Conservation (phyloP, 2,797 vertebrate species). For the Cyprinodon diabolis region DNA sequence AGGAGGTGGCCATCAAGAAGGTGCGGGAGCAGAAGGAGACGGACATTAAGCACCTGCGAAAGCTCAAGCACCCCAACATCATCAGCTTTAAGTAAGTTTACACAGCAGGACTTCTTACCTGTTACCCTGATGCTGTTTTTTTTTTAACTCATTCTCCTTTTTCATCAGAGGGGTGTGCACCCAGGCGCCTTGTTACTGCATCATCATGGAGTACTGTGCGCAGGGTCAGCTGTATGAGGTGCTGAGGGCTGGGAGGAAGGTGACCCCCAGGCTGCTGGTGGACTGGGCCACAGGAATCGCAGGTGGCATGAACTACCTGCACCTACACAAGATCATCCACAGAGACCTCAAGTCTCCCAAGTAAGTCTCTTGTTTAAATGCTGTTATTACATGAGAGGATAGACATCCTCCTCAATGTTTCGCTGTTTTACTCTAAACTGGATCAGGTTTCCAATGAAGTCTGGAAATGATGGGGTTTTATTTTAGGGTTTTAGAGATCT, state of each 20-base stretch:
- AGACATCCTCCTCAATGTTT: too few species aligned
- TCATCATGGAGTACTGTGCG: slow-evolving; percentile 99
- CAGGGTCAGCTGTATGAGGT: slow-evolving; percentile 98
- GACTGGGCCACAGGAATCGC: slow-evolving; percentile 98
- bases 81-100: slow-evolving; percentile 94
- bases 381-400: not conserved
- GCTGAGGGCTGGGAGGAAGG: slow-evolving; percentile 90
- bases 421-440: not conserved
- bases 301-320: slow-evolving; percentile 98
- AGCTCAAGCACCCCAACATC: slow-evolving; percentile 98
- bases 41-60: slow-evolving; percentile 96
- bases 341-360: slow-evolving; percentile 99
- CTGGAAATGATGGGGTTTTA: not conserved
- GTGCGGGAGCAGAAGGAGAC: slow-evolving; percentile 98
- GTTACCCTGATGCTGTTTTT: not conserved
- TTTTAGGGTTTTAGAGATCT: not conserved
- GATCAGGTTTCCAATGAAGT: not conserved
- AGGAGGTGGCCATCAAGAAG: slow-evolving; percentile 99
- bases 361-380: slow-evolving; percentile 78
- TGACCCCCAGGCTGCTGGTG: slow-evolving; percentile 92
- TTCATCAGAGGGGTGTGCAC: slow-evolving; percentile 92
- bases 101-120: not conserved
- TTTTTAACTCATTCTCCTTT: slow-evolving; percentile 4
- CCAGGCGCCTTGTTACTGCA: slow-evolving; percentile 97
- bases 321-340: slow-evolving; percentile 99